A percentile compares a stretch with the other conserved stretches of the same genome.
These are phyloP conservation scores for Caretta caretta DNA, from an alignment of 2,113 vertebrate genomes.

Conservation along the genomic window DNA sequence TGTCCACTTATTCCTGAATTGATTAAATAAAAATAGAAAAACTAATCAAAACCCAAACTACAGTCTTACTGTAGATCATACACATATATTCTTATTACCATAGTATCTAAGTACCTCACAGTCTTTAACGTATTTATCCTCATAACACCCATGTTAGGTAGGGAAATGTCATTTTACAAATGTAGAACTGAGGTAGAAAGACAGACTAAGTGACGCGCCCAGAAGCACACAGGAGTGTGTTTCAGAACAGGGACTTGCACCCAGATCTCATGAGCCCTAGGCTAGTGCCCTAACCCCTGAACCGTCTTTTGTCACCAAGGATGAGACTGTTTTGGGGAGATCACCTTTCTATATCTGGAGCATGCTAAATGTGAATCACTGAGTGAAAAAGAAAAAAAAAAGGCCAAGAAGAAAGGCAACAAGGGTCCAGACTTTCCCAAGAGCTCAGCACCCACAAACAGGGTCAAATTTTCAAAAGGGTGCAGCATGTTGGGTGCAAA, in stretches of 20 bases:
- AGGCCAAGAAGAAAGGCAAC: background rate
- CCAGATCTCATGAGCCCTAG: background rate
- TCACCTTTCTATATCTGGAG: background rate
- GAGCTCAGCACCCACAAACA: rapidly evolving
- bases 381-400: background rate
- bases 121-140: rapidly evolving
- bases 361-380: background rate
- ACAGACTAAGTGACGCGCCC: background rate
- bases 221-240: background rate
- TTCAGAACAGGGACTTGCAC: background rate
- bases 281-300: background rate
- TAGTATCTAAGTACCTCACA: background rate
- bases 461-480: background rate
- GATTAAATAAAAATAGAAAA: rapidly evolving
- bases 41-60: background rate
- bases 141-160: background rate
- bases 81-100: background rate
- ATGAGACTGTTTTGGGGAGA: background rate
- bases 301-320: background rate
- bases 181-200: background rate
- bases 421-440: background rate
- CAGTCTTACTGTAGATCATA: background rate
- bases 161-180: background rate
- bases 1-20: background rate
- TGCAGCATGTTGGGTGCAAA: rapidly evolving